phyloP scores from a whole-genome alignment of 2,888 invertebrate species.

The Oasisia sp. region DNA sequence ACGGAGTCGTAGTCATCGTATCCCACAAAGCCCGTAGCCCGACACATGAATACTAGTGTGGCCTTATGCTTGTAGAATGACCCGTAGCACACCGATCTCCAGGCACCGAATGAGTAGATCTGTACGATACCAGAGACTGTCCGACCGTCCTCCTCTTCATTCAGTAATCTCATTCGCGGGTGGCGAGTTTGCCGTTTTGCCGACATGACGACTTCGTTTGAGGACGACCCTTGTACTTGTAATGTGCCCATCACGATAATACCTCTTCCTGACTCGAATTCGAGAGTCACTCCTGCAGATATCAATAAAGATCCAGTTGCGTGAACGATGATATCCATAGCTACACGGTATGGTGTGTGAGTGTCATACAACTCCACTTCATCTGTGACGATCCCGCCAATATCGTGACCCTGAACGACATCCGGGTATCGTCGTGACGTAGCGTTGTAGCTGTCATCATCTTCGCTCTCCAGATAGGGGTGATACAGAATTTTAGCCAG shows the following conservation, averaged over 20 bases:
- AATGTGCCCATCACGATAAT: neutral
- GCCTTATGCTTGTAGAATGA: neutral
- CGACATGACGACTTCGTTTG: neutral
- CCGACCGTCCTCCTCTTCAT: neutral
- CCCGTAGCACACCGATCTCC: neutral
- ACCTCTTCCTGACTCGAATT: neutral
- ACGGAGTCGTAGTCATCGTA: neutral
- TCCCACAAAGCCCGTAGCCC: neutral
- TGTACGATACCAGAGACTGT: neutral
- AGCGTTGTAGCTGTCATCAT: neutral
- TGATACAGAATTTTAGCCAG: neutral
- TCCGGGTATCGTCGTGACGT: neutral
- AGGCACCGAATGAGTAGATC: neutral
- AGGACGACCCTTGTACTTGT: neutral
- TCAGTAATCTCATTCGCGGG: neutral
- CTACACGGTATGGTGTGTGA: neutral
- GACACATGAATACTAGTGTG: neutral
- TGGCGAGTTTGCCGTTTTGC: neutral
- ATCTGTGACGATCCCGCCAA: neutral
- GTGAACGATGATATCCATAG: neutral
- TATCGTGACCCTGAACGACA: neutral
- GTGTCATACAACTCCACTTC: neutral
- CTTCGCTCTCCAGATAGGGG: neutral
- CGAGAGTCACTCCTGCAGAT: neutral
- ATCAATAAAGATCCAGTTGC: neutral